These are phyloP conservation scores for Eidolon dupreanum DNA, from an alignment of 2,797 vertebrate species.

Conservation along the genomic window DNA sequence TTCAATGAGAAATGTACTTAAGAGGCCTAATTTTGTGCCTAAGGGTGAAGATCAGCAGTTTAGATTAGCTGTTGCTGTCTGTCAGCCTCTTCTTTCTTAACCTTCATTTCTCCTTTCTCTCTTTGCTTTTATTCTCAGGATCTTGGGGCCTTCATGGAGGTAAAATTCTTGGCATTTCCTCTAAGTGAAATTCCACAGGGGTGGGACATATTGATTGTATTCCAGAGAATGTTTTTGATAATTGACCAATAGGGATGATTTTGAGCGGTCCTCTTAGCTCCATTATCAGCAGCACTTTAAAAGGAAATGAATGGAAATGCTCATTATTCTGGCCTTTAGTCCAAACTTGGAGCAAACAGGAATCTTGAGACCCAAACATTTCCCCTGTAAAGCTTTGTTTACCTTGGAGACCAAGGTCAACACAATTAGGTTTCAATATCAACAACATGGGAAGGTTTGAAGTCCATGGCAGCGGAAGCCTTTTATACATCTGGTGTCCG, in stretches of 20 bases:
- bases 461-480: background rate
- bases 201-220: background rate
- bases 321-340: conserved; percentile 8
- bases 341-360: conserved; percentile 62
- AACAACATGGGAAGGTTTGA: background rate
- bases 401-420: conserved; percentile 66
- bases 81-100: background rate
- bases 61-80: background rate
- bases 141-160: background rate
- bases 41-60: background rate
- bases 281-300: conserved; percentile 52
- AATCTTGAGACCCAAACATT: conserved; percentile 64
- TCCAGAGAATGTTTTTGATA: background rate
- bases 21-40: background rate
- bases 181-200: background rate
- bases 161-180: background rate
- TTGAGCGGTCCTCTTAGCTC: background rate
- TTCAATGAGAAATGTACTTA: background rate
- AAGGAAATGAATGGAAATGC: conserved; percentile 63
- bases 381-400: conserved; percentile 64
- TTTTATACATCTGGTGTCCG: background rate
- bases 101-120: background rate
- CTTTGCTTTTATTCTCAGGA: background rate
- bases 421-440: conserved; percentile 43
- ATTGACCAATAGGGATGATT: background rate